Base-by-base conservation (phyloP, 1,140 invertebrate species). In the Danaus melanippus region DNA sequence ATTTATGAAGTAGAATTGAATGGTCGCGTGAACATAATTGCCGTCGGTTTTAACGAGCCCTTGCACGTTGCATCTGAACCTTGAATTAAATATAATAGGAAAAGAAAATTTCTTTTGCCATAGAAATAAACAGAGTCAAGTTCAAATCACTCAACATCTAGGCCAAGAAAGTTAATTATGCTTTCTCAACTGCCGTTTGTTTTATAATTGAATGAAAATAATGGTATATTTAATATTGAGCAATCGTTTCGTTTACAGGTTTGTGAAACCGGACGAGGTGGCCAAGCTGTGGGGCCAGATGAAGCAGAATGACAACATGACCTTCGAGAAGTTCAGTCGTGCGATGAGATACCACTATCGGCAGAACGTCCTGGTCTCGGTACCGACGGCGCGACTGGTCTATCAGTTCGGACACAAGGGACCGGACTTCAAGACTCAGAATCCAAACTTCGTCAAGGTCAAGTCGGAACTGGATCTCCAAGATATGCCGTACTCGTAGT, bases 271-370 rank as follows among this genome's bases (percentile, higher is more conserved):
- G n/a, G 95, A 97, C 62, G 92, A 94, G 71, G 94, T 97, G 2
- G 95, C 96, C 1, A 92, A 94, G 69, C 88, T 96, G 56, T 97
- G 96, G 96, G 96, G 96, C 0, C 90, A 91, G 17, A 89, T 92
- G 69, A 96, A 96, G 76, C 93, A 94, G 74, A 97, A 98, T 76
- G 91, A 92, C 21, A 92, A 93, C 72, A 97, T 97, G 96, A 97
- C 94, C 11, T 98, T 97, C 76, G 96, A 97, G 77, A 98, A 98
- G 84, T 91, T 97, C 59, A 96, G 94, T 84, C 82, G 96, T 67
- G 96, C 96, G 7, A 97, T 98, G 95, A 92, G 96, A 92, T 96
- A 97, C 86, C 96, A 96, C 82, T 97, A 97, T 84, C 92, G 93
- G 76, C 92, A 93, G 71, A 88, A 92, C 72, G 94, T 96, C 41